Base-by-base conservation (phyloP, 2,797 vertebrate species). In the Melanotaenia parkinsoni region DNA sequence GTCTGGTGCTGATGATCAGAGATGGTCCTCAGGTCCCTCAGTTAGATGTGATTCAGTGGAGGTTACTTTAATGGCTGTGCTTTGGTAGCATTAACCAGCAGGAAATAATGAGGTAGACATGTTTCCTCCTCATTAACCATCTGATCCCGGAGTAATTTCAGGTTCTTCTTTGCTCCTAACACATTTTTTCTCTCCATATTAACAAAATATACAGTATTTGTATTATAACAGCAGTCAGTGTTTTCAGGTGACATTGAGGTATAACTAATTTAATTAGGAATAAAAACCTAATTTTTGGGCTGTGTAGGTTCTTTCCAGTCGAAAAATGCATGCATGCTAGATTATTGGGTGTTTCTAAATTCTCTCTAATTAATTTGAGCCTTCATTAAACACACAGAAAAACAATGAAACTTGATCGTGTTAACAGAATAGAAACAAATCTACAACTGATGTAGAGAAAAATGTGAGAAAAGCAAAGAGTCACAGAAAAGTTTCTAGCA, bases 1-100 rank as follows among this genome's bases (percentile, higher is more conserved):
- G 79, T 76, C 60, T 83, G 79, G 63, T 66, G 80, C 57, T 73
- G 76, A 82, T 76, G 82, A 74, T n/a, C 32, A 14, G 74, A 64
- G 71, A 67, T 37, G 78, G 63, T 53, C 64, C 37, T 58, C 67
- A 24, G 63, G 51, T 58, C 20, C 45, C 20, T 45, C 38, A 22
- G 0, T 43, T 32, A 57, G 53, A 61, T 38, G 59, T 32, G 50
- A 32, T 58, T 65, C 16, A 32, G 38, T 2, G 1, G 28, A 65
- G 63, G 51, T 54, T 58, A 12, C 37, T 35, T 57, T 32, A 33
- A 68, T 26, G 26, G 26, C 26, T 26, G 26, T 64, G 37, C 33
- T 33, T 33, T 58, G 24, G 56, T 32, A 35, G 40, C 57, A 4
- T 8, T 50, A 45, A 58, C 51, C 0, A 56, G 16, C n/a, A 58